Evolutionary conservation across 2,888 invertebrate species (phyloP).

Genomic region (Drosophila setosimentum): DNA sequence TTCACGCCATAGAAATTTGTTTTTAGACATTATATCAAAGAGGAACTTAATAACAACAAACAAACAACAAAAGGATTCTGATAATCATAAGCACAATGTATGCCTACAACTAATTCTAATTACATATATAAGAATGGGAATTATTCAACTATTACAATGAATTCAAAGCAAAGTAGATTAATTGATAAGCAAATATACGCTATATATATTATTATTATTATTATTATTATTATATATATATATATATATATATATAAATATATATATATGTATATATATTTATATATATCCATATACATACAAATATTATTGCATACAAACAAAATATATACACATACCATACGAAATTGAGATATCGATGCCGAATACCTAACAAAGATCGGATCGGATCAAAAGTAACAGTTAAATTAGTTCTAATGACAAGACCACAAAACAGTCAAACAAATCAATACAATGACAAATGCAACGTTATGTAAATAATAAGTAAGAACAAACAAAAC

Average conservation of each 20-base stretch:
- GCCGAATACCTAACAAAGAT: constrained; percentile 23
- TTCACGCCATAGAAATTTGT: constrained; percentile 44
- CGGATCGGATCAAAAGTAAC: constrained; percentile 32
- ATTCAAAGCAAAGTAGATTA: constrained; percentile 61
- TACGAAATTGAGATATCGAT: constrained; percentile 16
- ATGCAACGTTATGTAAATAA: constrained; percentile 55
- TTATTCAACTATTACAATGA: constrained; percentile 36
- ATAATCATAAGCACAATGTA: constrained; percentile 78
- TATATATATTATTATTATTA: constrained; percentile 36
- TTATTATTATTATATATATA: constrained; percentile 35
- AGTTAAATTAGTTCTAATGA: constrained; percentile 71
- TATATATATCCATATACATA: constrained; percentile 36
- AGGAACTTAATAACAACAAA: constrained; percentile 18
- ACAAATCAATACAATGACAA: constrained; percentile 60
- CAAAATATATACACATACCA: constrained; percentile 52
- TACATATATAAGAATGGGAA: constrained; percentile 29
- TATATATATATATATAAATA: constrained; percentile 32
- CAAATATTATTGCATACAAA: constrained; percentile 44
- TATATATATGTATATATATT: constrained; percentile 31
- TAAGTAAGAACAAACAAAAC: constrained; percentile 29
- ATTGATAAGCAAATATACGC: constrained; percentile 70
- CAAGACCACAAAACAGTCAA: constrained; percentile 51
- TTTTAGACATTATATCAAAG: constrained; percentile 39
- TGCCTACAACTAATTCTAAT: constrained; percentile 57
- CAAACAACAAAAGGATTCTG: constrained; percentile 58